Evolutionary conservation across 1,140 invertebrate genomes (phyloP), one percentile per base, ranked within the genome.

Genomic region (Leguminivora glycinivorella): DNA sequence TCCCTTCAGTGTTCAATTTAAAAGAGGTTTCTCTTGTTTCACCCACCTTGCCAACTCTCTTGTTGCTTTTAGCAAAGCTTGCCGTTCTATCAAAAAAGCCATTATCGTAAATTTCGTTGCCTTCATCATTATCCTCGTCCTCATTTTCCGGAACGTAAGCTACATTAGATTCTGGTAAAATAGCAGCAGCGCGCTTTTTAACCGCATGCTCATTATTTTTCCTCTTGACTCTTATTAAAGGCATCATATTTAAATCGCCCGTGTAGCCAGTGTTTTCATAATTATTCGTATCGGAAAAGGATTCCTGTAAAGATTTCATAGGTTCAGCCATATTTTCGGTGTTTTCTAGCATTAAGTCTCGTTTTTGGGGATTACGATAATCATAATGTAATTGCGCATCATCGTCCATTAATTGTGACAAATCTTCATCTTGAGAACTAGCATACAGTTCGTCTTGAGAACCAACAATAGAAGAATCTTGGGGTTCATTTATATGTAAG

Each of bases 191-290:
- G 63, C 80, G 77, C 73, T 88, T 88, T 56, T 81, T 78, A 9
- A 81, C 68, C 17, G 70, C 63, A 19, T 74, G 69, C 5, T 84
- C 74, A 5, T 70, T 56, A 74, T 87, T 81, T 56, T 75, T 88
- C 73, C 89, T 82, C 76, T 91, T 91, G 17, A 91, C 88, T 74
- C 89, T 83, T 3, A 89, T 75, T 56, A 89, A 75, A 70, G 87
- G 88, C 24, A 72, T 77, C 79, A 87, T 77, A 52, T 84, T 70
- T 6, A 78, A 80, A 22, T 82, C 81, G 19, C 74, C 72, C 67
- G 80, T 77, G 26, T 76, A 70, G 69, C 73, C 80, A 7, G 72
- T 70, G 67, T 86, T 77, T 17, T 78, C 79, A 72, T 75, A 72
- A 17, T 79, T 69, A 26, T 80, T 78, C 17, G 70, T 70, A 69